phyloP scores from a whole-genome alignment of 2,888 invertebrate species.

The Folsomia candida region DNA sequence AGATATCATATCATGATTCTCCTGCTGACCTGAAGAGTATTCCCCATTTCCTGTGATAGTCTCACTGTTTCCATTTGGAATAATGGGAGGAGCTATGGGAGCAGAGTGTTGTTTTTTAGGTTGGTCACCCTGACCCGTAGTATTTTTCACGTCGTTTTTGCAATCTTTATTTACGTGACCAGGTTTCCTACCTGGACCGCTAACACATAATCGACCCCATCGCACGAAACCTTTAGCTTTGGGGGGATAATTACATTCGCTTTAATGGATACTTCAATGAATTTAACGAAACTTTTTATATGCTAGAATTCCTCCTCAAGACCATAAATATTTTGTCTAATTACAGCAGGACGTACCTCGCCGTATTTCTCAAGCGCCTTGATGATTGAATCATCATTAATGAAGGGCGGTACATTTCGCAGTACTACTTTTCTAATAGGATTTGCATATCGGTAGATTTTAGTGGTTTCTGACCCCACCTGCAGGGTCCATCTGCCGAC shows the following conservation, averaged over 20 bases:
- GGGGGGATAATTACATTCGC: background rate
- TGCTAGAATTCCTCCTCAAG: background rate
- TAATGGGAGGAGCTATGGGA: background rate
- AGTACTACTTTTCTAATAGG: background rate
- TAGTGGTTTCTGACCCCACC: background rate
- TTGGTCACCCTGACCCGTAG: background rate
- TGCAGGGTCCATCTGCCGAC: background rate
- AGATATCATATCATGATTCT: no score
- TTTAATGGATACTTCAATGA: background rate
- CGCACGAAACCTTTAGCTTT: background rate
- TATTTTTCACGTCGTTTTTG: background rate
- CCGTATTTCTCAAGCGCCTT: background rate
- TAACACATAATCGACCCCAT: background rate
- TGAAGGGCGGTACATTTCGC: background rate
- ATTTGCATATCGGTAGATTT: background rate
- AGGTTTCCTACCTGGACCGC: background rate
- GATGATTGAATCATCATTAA: background rate
- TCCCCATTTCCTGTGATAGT: no score
- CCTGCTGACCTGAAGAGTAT: no score
- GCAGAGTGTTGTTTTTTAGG: background rate
- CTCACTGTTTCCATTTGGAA: no score
- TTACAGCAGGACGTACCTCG: background rate
- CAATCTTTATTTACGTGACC: background rate
- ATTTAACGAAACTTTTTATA: background rate
- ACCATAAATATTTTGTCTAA: background rate